These are phyloP conservation scores for Orchesella cincta DNA, from an alignment of 1,140 invertebrate species.

Conservation along the genomic window DNA sequence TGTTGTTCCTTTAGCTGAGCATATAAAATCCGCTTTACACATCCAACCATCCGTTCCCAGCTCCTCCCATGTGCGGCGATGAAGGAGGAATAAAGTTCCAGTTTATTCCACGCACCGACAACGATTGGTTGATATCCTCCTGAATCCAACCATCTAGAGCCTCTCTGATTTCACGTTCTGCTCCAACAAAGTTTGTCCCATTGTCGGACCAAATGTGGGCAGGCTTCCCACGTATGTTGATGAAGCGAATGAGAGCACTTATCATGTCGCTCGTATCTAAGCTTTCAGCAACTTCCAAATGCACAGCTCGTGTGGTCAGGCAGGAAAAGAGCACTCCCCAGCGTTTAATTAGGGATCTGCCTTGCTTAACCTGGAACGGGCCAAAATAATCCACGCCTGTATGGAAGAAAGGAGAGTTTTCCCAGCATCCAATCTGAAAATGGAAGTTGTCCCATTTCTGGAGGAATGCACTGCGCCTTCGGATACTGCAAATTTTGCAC, in stretches of 20 bases:
- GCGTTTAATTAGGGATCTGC: slow-evolving; percentile 45
- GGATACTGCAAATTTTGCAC: slow-evolving; percentile 36
- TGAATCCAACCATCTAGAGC: slow-evolving; percentile 21
- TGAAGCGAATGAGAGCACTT: slow-evolving; percentile 50
- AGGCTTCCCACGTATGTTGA: slow-evolving; percentile 48
- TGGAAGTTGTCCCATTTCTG: slow-evolving; percentile 47
- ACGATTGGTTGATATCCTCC: neutral
- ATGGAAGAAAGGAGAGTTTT: slow-evolving; percentile 32
- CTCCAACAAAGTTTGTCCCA: slow-evolving; percentile 52
- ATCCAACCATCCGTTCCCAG: slow-evolving; percentile 29
- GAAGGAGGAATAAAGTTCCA: neutral
- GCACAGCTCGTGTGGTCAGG: slow-evolving; percentile 50
- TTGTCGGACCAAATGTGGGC: slow-evolving; percentile 52
- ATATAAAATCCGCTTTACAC: slow-evolving; percentile 11
- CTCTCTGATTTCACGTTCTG: slow-evolving; percentile 38
- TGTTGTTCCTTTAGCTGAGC: neutral
- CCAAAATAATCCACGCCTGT: slow-evolving; percentile 51
- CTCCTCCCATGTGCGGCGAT: neutral
- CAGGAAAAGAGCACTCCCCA: slow-evolving; percentile 52
- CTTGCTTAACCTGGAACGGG: slow-evolving; percentile 42
- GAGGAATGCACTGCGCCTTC: slow-evolving; percentile 24
- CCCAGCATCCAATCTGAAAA: neutral
- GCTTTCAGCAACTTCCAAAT: slow-evolving; percentile 51
- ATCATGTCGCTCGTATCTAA: slow-evolving; percentile 50
- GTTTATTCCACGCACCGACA: neutral